Evolutionary conservation across 2,113 vertebrate genomes (phyloP).

Genomic region (Myiozetetes cayanensis): DNA sequence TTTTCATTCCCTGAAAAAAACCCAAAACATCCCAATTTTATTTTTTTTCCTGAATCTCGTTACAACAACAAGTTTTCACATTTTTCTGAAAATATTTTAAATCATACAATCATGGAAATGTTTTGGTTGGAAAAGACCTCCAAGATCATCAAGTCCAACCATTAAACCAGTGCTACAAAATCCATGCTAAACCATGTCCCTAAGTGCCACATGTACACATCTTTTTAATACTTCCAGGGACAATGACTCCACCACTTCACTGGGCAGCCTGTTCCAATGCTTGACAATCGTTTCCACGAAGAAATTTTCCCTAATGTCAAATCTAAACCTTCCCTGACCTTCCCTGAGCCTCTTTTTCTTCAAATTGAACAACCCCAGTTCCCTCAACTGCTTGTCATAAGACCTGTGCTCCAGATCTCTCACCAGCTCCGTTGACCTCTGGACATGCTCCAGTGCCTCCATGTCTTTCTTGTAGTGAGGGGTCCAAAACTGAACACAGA

Average conservation of each 20-base stretch:
- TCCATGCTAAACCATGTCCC: background rate
- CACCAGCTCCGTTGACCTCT: background rate
- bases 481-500: background rate
- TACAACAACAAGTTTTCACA: background rate
- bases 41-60: background rate
- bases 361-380: background rate
- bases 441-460: background rate
- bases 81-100: background rate
- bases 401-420: background rate
- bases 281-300: background rate
- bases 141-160: background rate
- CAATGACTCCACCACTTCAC: background rate
- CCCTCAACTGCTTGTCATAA: background rate
- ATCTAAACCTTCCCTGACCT: background rate
- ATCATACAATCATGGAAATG: background rate
- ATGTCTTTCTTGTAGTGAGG: background rate
- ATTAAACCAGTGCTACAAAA: background rate
- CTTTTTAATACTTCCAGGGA: background rate
- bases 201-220: background rate
- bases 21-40: rapidly evolving
- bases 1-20: too few species aligned
- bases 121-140: background rate
- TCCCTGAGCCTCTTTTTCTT: background rate
- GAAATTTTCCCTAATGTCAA: background rate
- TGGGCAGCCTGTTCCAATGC: background rate